A percentile compares a stretch with the other conserved stretches of the same genome.
Conservation (phyloP, 2,797 vertebrate species). For the Chloroceryle inda region DNA sequence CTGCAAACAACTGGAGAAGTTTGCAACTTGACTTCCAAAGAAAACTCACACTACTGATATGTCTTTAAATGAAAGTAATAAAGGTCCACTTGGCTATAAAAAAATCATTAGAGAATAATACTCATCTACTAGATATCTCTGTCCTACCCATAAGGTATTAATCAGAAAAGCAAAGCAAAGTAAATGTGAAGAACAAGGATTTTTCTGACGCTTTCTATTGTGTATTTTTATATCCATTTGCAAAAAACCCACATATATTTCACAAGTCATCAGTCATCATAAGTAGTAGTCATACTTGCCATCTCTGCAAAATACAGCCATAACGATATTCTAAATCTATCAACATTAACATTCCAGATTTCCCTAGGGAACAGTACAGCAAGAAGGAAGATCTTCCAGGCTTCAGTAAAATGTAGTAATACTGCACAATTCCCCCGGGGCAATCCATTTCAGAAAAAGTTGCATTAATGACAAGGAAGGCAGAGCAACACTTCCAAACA, state of each 20-base stretch:
- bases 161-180: not conserved
- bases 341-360: not conserved
- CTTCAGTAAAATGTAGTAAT: not conserved
- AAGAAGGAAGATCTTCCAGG: not conserved
- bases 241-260: not conserved
- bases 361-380: not conserved
- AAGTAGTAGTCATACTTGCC: not conserved
- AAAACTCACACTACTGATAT: not conserved
- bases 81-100: not conserved
- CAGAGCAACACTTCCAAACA: not conserved
- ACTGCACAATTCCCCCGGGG: not conserved
- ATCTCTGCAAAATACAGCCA: not conserved
- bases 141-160: not conserved
- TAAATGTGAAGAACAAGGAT: not conserved
- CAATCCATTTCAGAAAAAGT: not conserved
- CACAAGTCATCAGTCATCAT: not conserved
- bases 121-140: not conserved
- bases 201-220: not conserved
- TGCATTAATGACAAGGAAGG: not conserved
- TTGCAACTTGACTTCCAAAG: not conserved
- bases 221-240: not conserved
- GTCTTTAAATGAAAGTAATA: not conserved
- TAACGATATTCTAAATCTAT: not conserved
- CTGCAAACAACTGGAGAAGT: not conserved
- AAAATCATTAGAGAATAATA: not conserved